Percentiles rank a stretch among this genome's conserved stretches.
phyloP scores from a whole-genome alignment of 2,797 vertebrate species.

The Tamandua tetradactyla region DNA sequence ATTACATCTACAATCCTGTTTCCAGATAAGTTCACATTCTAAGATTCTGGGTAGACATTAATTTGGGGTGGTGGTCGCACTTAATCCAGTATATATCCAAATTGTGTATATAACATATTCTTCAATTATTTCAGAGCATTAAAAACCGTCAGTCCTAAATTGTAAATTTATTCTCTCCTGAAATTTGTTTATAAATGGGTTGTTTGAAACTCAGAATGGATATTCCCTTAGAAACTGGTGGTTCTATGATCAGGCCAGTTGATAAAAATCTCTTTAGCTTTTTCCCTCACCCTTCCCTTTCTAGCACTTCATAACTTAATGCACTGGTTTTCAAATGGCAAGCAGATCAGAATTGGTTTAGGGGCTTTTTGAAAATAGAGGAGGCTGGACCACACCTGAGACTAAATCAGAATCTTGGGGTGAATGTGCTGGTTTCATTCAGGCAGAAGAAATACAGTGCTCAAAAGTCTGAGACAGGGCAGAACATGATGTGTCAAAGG shows the following conservation, averaged over 20 bases:
- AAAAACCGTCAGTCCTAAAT: not conserved
- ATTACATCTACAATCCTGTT: too few relatives aligned
- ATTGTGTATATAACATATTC: not conserved
- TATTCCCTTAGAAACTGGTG: not conserved
- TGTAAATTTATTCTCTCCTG: not conserved
- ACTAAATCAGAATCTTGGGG: not conserved
- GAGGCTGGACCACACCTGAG: not conserved
- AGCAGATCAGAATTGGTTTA: not conserved
- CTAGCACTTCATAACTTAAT: not conserved
- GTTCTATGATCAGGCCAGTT: not conserved
- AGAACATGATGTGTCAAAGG: not conserved
- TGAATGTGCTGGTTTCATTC: not conserved
- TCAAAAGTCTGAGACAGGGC: not conserved
- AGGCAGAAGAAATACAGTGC: not conserved
- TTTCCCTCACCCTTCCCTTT: not conserved
- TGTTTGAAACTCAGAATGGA: not conserved
- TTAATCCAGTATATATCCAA: not conserved
- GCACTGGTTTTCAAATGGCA: not conserved
- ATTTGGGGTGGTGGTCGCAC: too few relatives aligned
- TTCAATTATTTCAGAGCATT: conserved; percentile 28
- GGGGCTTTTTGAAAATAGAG: not conserved
- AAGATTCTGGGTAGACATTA: too few relatives aligned
- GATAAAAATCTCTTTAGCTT: not conserved
- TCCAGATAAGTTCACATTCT: too few relatives aligned
- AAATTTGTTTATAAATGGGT: not conserved